phyloP scores from a whole-genome alignment of 2,113 vertebrate genomes.

The Pimephales promelas region DNA sequence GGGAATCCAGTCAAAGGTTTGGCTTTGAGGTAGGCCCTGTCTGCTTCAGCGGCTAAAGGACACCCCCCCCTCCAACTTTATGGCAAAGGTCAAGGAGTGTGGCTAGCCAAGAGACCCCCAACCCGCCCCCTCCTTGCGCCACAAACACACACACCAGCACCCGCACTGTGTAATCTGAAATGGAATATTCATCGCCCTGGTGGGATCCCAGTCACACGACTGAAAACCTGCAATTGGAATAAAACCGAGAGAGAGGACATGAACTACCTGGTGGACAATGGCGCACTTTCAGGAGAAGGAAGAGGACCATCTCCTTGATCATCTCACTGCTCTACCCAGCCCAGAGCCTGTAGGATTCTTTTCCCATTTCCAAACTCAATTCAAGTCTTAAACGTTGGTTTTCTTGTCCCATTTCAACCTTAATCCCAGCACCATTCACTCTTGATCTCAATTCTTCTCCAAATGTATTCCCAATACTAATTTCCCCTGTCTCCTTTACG shows the following conservation, averaged over 20 bases:
- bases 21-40: conserved; percentile 96
- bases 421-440: conserved; percentile 20
- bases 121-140: conserved; percentile 73
- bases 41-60: conserved; percentile 94
- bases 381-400: not conserved
- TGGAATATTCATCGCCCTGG: conserved; percentile 74
- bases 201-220: conserved; percentile 84
- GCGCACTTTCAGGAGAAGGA: conserved; percentile 70
- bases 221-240: conserved; percentile 80
- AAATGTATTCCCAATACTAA: not conserved
- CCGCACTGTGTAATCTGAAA: conserved; percentile 54
- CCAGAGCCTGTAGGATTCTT: conserved; percentile 35
- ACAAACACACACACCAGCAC: conserved; percentile 62
- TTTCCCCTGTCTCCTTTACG: conserved; percentile 66
- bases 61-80: conserved; percentile 61
- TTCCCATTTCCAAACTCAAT: conserved; percentile 10
- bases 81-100: conserved; percentile 61
- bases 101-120: conserved; percentile 74
- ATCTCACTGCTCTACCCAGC: conserved; percentile 2
- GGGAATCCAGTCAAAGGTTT: conserved; percentile 96
- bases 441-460: not conserved
- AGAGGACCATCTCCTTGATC: conserved; percentile 58
- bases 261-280: conserved; percentile 82
- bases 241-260: conserved; percentile 73
- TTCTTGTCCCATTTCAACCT: conserved; percentile 5